These are phyloP conservation scores for Sinocyclocheilus maitianheensis DNA, from an alignment of 2,113 vertebrate species.

Conservation along the genomic window DNA sequence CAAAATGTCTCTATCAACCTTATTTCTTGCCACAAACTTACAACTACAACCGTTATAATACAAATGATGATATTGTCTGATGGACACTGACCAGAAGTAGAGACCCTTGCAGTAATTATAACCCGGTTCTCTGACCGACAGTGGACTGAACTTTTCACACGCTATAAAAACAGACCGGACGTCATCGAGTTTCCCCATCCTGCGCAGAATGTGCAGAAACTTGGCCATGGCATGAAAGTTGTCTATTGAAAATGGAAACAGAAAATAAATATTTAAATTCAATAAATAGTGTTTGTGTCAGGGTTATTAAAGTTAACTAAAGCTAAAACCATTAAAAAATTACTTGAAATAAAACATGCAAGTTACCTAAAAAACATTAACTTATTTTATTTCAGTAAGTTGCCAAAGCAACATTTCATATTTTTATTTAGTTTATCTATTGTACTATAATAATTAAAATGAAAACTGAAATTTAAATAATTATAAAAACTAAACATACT, in stretches of 20 bases:
- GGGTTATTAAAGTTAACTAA: too few relatives aligned
- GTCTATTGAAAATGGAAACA: slow-evolving; percentile 56
- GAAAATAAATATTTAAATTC: not conserved
- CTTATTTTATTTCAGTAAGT: too few relatives aligned
- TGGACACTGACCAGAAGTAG: slow-evolving; percentile 65
- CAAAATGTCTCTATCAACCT: not conserved
- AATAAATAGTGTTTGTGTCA: not conserved
- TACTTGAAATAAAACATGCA: too few relatives aligned
- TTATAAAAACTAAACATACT: too few relatives aligned
- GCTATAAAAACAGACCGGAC: slow-evolving; percentile 61
- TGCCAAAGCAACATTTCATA: too few relatives aligned
- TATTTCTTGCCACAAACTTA: not conserved
- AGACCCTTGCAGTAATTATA: slow-evolving; percentile 73
- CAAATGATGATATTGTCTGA: not conserved
- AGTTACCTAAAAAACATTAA: too few relatives aligned
- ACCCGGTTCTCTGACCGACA: slow-evolving; percentile 61
- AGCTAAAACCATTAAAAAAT: too few relatives aligned
- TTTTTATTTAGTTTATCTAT: too few relatives aligned
- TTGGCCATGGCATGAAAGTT: slow-evolving; percentile 66
- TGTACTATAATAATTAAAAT: too few relatives aligned
- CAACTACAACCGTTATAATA: too few relatives aligned
- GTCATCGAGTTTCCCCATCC: slow-evolving; percentile 69
- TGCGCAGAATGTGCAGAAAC: slow-evolving; percentile 67
- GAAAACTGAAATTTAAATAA: too few relatives aligned
- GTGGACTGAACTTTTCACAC: slow-evolving; percentile 57